Base-by-base conservation (phyloP, 2,113 vertebrate species). In the Tursiops truncatus region DNA sequence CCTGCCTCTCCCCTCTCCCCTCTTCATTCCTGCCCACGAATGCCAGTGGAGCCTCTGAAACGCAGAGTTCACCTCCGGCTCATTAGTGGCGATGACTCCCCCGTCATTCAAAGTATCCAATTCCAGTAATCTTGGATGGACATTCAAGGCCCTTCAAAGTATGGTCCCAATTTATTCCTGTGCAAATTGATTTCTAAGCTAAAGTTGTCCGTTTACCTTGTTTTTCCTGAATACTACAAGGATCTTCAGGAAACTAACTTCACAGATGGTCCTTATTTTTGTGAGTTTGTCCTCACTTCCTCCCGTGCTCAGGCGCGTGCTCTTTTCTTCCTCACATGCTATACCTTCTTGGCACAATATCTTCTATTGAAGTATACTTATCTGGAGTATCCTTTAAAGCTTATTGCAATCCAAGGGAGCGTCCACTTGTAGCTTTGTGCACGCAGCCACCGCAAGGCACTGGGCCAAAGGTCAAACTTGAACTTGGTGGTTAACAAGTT, bases 41-140 rank as follows among this genome's bases (percentile, higher is more conserved):
- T 21, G 63, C 28, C 1, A 0, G 1, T 0, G n/a, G 82, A 28
- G 50, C n/a, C 60, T 38, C 92, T 3, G 0, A 11, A 80, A 11
- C 9, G 12, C 7, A 4, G 38, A 36, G 25, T 23, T 13, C 23
- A 3, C 10, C 53, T 73, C 28, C 65, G 47, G 10, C 47, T 33
- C 50, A 1, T 2, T 3, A 1, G 21, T 12, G 60, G 65, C 5
- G 47, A 23, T 44, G n/a, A 44, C 20, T 15, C 53, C 28, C 83
- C 60, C 3, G 6, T 38, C 44, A 26, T 58, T 41, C 67, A 9
- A 18, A 20, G 7, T 9, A 65, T 15, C 60, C 25, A 33, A 9
- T 25, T 76, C 44, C 10, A 68, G 44, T 11, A 26, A 76, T 28
- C 44, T 53, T 44, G 4, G 3, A 4, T 38, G 36, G 81, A 8